A percentile compares a stretch with the other conserved stretches of the same genome.
Conservation (phyloP, 1,140 invertebrate genomes). For the Trichonephila clavata region DNA sequence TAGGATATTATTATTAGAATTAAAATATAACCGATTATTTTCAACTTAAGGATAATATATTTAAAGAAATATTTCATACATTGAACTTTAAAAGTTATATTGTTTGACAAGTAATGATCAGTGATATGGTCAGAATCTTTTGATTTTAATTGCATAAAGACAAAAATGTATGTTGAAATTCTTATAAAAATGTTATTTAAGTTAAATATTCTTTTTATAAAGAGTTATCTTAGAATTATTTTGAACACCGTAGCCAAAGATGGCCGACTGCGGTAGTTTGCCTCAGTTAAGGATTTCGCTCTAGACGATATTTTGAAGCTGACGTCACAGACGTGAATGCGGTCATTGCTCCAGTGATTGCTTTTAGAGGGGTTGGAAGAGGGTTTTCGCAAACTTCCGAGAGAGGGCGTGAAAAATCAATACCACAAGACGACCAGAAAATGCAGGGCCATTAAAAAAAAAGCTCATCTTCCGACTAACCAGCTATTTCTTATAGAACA, state of each 20-base stretch:
- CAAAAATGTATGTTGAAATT: too few species aligned
- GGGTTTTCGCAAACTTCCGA: not conserved
- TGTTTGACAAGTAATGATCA: too few species aligned
- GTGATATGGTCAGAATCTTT: too few species aligned
- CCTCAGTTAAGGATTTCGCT: not conserved
- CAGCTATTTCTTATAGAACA: not conserved
- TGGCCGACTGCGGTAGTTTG: constrained; percentile 29
- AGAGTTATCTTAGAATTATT: not conserved
- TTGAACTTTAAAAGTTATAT: too few species aligned
- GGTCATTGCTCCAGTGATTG: constrained; percentile 54
- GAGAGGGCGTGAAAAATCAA: constrained; percentile 44
- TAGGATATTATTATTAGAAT: too few species aligned
- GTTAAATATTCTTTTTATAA: too few species aligned
- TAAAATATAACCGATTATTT: too few species aligned
- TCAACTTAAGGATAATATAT: too few species aligned
- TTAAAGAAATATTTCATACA: too few species aligned
- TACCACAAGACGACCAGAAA: not conserved
- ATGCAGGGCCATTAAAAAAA: not conserved
- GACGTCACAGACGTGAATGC: constrained; percentile 50
- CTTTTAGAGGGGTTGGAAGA: not conserved
- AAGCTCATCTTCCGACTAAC: not conserved
- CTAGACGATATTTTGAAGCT: constrained; percentile 16
- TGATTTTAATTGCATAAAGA: too few species aligned
- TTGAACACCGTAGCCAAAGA: not conserved
- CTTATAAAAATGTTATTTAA: too few species aligned